phyloP scores from a whole-genome alignment of 2,797 vertebrate species.

The Gadopsis bispinosus region DNA sequence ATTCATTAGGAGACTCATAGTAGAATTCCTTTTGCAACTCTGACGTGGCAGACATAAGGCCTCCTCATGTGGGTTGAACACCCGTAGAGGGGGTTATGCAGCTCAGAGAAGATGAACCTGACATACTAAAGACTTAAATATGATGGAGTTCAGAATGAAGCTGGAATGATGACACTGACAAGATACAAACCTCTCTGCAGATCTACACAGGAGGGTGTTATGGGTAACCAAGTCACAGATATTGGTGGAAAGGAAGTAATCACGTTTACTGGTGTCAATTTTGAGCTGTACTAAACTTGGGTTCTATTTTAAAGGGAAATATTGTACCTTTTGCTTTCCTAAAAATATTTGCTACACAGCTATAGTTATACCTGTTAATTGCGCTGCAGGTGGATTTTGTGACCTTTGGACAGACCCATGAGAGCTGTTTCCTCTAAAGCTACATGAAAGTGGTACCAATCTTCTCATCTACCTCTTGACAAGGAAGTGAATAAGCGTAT shows the following conservation, averaged over 20 bases:
- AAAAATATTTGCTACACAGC: neutral
- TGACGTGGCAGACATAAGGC: constrained; percentile 33
- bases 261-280: neutral
- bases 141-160: constrained; percentile 3
- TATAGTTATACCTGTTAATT: neutral
- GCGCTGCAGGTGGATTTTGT: neutral
- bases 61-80: constrained; percentile 28
- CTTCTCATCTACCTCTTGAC: neutral
- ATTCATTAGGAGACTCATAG: constrained; percentile 26
- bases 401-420: neutral
- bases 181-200: neutral
- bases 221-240: neutral
- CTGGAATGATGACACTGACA: neutral
- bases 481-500: neutral
- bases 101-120: neutral
- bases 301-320: neutral
- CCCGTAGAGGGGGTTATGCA: neutral
- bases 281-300: neutral
- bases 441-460: neutral
- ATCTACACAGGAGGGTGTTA: neutral
- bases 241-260: neutral
- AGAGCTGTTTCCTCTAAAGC: neutral
- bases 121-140: neutral
- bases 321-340: neutral
- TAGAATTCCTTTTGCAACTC: constrained; percentile 17